Conservation (phyloP, 2,888 invertebrate genomes). For the Serripes groenlandicus region DNA sequence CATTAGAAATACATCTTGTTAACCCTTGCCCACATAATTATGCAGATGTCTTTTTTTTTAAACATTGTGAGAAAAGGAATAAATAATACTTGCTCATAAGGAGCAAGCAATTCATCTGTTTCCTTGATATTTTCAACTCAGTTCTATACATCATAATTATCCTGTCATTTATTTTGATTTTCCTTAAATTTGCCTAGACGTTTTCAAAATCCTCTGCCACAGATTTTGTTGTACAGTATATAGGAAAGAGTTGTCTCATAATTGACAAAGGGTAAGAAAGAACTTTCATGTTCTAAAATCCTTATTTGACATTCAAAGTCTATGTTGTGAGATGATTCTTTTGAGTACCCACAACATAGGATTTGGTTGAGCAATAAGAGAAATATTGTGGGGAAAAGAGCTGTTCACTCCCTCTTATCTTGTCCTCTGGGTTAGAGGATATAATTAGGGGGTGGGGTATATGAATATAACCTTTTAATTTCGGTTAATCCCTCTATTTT, state of each 20-base stretch:
- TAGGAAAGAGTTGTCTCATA: too few species aligned
- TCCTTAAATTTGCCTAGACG: background rate
- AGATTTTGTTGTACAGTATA: background rate
- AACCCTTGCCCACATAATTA: background rate
- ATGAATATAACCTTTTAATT: background rate
- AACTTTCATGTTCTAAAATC: too few species aligned
- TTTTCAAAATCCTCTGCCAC: background rate
- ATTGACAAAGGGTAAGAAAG: too few species aligned
- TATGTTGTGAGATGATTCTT: too few species aligned
- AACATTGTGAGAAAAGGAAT: background rate
- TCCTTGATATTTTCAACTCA: background rate
- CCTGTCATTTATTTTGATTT: background rate
- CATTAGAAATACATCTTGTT: background rate
- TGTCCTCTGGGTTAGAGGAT: too few species aligned
- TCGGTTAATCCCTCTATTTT: conserved; percentile 20
- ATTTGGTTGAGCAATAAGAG: too few species aligned
- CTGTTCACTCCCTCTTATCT: too few species aligned
- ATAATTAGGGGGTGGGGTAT: background rate
- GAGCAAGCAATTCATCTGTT: background rate
- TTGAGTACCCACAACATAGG: too few species aligned
- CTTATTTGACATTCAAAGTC: too few species aligned
- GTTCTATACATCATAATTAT: background rate
- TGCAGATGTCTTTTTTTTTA: background rate
- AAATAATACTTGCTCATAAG: background rate
- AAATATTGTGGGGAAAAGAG: too few species aligned